Conservation (phyloP, 1,140 invertebrate species). For the Phymorhynchus buccinoides region DNA sequence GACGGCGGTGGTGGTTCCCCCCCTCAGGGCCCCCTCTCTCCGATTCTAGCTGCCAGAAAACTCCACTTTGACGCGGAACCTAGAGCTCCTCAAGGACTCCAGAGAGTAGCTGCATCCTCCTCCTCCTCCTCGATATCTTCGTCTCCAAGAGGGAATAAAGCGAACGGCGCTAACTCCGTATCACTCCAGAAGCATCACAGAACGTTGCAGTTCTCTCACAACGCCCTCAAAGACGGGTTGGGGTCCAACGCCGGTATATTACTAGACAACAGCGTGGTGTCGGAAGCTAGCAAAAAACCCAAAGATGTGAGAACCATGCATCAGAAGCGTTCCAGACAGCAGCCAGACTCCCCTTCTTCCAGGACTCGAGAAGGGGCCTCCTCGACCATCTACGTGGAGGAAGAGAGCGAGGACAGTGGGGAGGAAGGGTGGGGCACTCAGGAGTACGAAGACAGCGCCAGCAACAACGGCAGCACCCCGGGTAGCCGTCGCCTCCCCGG, state of each 20-base stretch:
- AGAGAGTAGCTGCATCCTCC: background rate
- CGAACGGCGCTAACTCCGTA: background rate
- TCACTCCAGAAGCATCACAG: slow-evolving; percentile 28
- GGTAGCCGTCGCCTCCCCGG: slow-evolving; percentile 59
- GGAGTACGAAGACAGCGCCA: slow-evolving; percentile 27
- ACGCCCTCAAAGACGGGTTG: slow-evolving; percentile 13
- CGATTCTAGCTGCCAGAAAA: slow-evolving; percentile 2
- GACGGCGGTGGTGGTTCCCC: background rate
- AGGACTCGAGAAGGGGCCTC: background rate
- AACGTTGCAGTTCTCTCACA: slow-evolving; percentile 33
- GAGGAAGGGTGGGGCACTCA: slow-evolving; percentile 10
- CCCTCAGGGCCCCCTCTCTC: background rate
- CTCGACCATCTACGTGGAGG: slow-evolving; percentile 37
- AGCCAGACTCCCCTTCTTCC: background rate
- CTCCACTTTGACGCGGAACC: slow-evolving; percentile 16
- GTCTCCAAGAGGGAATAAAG: background rate
- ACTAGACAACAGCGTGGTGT: background rate
- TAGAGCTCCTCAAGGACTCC: background rate
- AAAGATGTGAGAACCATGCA: slow-evolving; percentile 18
- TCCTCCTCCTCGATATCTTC: background rate
- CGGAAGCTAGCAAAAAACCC: background rate
- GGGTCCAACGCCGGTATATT: background rate
- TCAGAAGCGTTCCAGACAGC: background rate
- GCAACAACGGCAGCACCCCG: background rate
- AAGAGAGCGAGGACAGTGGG: slow-evolving; percentile 27